These are phyloP conservation scores for Diachrysia chrysitis DNA, from an alignment of 2,888 invertebrate genomes.

Conservation along the genomic window DNA sequence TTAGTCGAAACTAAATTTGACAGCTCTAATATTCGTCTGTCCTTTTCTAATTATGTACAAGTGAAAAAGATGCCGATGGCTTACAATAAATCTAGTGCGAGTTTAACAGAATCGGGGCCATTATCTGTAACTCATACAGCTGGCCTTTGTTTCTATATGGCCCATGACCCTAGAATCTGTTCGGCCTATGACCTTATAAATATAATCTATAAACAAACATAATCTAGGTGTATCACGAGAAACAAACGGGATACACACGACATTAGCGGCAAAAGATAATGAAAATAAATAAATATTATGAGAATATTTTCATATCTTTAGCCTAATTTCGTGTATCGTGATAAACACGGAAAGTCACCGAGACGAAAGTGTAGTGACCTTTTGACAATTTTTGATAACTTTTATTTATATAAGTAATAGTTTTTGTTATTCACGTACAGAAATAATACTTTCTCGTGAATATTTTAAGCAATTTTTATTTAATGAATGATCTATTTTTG, in stretches of 20 bases:
- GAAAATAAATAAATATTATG: neutral
- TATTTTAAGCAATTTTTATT: too few relatives aligned
- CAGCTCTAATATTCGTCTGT: too few relatives aligned
- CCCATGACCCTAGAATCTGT: neutral
- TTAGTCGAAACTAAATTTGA: too few relatives aligned
- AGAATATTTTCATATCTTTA: neutral
- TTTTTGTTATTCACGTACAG: neutral
- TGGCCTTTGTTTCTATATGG: neutral
- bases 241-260: constrained; percentile 5
- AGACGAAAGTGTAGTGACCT: neutral
- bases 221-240: constrained; percentile 6
- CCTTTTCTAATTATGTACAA: too few relatives aligned
- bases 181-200: neutral
- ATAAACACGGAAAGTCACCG: constrained; percentile 5
- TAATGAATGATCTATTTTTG: too few relatives aligned
- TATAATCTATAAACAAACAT: neutral
- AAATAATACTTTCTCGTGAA: too few relatives aligned
- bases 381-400: neutral
- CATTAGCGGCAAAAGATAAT: neutral
- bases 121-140: neutral
- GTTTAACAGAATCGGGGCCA: too few relatives aligned
- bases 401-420: neutral
- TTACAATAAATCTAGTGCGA: too few relatives aligned
- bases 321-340: neutral
- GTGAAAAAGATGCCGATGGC: too few relatives aligned